Conservation (phyloP, 2,113 vertebrate species). For the Pelusios castaneus region DNA sequence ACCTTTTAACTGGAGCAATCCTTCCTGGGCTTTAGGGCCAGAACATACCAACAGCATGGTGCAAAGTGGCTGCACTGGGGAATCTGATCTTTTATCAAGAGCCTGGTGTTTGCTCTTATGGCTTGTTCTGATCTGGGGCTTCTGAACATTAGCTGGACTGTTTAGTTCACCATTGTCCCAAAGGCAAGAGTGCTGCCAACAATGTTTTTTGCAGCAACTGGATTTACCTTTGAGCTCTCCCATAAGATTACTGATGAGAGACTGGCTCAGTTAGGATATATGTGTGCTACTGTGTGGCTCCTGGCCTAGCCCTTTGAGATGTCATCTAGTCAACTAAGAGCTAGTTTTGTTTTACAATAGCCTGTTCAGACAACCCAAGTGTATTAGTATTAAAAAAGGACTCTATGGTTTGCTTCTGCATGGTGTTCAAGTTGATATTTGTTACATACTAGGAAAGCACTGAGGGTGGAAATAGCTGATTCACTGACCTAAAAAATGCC, state of each 20-base stretch:
- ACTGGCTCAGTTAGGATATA: accelerated
- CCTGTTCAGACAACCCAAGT: neutral
- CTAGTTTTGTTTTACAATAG: neutral
- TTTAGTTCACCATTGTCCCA: neutral
- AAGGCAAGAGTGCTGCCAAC: accelerated
- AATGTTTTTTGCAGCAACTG: neutral
- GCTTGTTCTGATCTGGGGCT: neutral
- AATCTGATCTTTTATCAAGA: neutral
- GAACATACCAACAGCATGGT: neutral
- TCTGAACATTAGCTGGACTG: neutral
- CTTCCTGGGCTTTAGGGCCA: neutral
- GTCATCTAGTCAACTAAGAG: too few species aligned
- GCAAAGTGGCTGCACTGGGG: neutral
- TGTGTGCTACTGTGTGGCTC: too few species aligned
- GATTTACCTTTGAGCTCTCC: neutral
- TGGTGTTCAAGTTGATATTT: neutral
- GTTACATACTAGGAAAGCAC: neutral
- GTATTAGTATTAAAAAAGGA: neutral
- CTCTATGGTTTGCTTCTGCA: neutral
- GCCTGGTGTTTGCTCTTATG: neutral
- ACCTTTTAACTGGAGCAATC: neutral
- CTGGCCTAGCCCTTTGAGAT: too few species aligned
- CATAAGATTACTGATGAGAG: neutral
- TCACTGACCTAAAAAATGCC: neutral
- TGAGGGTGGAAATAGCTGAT: neutral